These are phyloP conservation scores for Nettapus auritus DNA, from an alignment of 2,113 vertebrate species.

Conservation along the genomic window DNA sequence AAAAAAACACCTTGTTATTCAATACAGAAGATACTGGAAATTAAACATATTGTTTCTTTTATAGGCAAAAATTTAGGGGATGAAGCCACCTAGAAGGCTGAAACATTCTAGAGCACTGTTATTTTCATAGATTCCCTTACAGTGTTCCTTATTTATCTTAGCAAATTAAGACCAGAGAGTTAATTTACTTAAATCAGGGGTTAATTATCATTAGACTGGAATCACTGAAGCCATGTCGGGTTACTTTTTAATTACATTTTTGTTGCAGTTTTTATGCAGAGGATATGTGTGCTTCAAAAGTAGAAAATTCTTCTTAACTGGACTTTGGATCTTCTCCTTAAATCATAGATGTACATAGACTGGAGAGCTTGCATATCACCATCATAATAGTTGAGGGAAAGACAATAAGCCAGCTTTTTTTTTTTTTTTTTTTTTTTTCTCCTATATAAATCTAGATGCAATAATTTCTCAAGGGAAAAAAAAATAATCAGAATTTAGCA, in stretches of 20 bases:
- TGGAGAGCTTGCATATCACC: background rate
- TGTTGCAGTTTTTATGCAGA: background rate
- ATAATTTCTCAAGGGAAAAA: background rate
- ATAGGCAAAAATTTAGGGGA: background rate
- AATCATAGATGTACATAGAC: background rate
- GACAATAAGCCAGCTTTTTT: background rate
- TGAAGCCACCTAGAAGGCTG: background rate
- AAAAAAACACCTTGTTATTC: background rate
- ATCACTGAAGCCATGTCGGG: background rate
- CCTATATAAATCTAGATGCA: background rate
- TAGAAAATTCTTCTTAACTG: background rate
- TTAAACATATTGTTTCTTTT: background rate
- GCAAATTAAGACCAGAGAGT: constrained; percentile 34
- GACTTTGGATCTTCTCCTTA: background rate
- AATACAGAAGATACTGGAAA: background rate
- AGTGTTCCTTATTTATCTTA: background rate
- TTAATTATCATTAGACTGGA: constrained; percentile 23
- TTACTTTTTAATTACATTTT: constrained; percentile 51
- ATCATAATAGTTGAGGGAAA: background rate
- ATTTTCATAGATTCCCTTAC: background rate
- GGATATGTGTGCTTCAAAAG: background rate
- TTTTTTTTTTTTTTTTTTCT: background rate
- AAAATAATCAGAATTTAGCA: accelerated
- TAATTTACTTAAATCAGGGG: constrained; percentile 23
- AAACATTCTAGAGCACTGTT: background rate